Evolutionary conservation across 1,140 invertebrate species (phyloP), one percentile per base, ranked within the genome.

Genomic region (Drusus annulatus): DNA sequence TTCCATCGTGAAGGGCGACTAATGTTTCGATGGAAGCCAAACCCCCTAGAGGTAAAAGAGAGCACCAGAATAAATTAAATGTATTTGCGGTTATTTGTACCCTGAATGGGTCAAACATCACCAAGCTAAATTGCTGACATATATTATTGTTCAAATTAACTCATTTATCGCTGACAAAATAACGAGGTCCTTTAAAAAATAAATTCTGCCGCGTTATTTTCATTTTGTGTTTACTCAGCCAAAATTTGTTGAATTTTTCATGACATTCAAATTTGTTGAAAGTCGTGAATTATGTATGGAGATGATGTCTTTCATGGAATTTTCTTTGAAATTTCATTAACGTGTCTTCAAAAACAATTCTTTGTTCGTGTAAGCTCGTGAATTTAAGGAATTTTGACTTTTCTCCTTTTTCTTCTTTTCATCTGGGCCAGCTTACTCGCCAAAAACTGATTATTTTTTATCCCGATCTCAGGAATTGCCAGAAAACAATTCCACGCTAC

Each of bases 311-410:
- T 69, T 13, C 23, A 4, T 1, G 25, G 62, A 60, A 65, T 31
- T n/a, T 65, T 28, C 25, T 71, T 71, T 51, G 68, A 71, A 51
- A 71, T 52, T 71, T 71, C 68, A 71, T 71, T 52, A 71, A 71
- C 68, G 25, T 54, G 68, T 71, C 50, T 54, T 71, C 31, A 21
- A 71, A 25, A 52, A 71, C 45, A 52, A 23, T 71, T 52, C 68
- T 71, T 71, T 54, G 68, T 54, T 54, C 68, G 45, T 21, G 50
- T 16, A 71, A 23, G 68, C 68, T 51, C 17, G 25, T 2, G 68
- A 71, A 71, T 71, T 52, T 71, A 3, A 54, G 25, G 45, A 54
- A 15, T 71, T 71, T 71, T 25, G 25, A 52, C 45, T 71, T 52
- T 71, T 16, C 25, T 71, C 54, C 68, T 71, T 71, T 52, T 71